These are phyloP conservation scores for Sarcophaga peregrina DNA, from an alignment of 1,140 invertebrate genomes.

Conservation along the genomic window DNA sequence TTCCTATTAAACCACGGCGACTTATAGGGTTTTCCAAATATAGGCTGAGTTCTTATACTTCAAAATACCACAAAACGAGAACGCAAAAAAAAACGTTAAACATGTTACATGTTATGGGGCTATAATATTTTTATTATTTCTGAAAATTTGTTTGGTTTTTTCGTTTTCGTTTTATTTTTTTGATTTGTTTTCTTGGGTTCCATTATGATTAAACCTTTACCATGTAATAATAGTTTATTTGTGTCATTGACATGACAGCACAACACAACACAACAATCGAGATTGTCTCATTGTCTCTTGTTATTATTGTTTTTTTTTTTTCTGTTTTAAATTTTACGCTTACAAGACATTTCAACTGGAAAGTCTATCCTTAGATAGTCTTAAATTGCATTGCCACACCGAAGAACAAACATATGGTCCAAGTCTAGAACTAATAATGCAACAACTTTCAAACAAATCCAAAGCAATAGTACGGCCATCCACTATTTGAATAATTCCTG, in stretches of 20 bases:
- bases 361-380: not conserved
- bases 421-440: not conserved
- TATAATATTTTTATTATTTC: no score
- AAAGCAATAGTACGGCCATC: not conserved
- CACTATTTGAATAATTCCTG: not conserved
- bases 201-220: constrained; percentile 25
- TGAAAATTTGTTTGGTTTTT: no score
- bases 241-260: constrained; percentile 35
- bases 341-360: not conserved
- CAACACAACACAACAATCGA: constrained; percentile 23
- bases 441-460: not conserved
- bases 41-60: no score
- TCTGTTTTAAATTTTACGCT: not conserved
- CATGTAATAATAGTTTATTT: constrained; percentile 33
- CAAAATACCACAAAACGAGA: no score
- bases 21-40: no score
- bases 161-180: no score
- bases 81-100: no score
- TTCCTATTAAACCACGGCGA: no score
- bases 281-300: not conserved
- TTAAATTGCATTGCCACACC: not conserved
- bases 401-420: constrained; percentile 13
- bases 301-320: no score
- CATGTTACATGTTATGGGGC: no score
- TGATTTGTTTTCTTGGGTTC: not conserved